These are phyloP conservation scores for Fragum sueziense DNA, from an alignment of 2,888 invertebrate species.

Conservation along the genomic window DNA sequence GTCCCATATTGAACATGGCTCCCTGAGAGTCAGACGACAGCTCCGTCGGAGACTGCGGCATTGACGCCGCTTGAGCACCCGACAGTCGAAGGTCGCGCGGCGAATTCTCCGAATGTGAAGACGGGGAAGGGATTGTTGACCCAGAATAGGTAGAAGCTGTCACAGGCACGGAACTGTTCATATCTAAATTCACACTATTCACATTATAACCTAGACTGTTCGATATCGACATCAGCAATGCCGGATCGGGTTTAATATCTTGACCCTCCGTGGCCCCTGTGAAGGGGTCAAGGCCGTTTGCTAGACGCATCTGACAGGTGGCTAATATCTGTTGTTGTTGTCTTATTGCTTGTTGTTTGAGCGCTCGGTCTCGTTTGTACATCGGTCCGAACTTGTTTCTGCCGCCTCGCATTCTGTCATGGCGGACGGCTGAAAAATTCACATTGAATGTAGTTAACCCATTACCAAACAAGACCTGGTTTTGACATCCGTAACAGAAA, in stretches of 20 bases:
- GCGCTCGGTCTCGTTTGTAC: constrained; percentile 99
- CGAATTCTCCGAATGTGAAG: constrained; percentile 62
- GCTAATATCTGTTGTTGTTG: constrained; percentile 84
- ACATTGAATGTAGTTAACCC: no score
- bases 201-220: constrained; percentile 58
- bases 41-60: constrained; percentile 33
- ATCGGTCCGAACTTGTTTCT: constrained; percentile 99
- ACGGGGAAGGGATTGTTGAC: constrained; percentile 65
- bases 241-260: constrained; percentile 75
- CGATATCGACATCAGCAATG: constrained; percentile 82
- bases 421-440: constrained; percentile 92
- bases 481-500: no score
- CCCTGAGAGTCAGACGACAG: constrained; percentile 46
- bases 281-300: constrained; percentile 65
- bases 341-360: constrained; percentile 95
- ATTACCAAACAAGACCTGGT: no score
- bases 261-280: constrained; percentile 43
- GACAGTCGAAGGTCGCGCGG: constrained; percentile 57
- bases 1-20: constrained; percentile 33
- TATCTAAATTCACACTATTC: constrained; percentile 55
- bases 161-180: constrained; percentile 44
- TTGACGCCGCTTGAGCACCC: constrained; percentile 30
- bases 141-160: constrained; percentile 48
- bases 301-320: constrained; percentile 74
- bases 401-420: constrained; percentile 95